Base-by-base conservation (phyloP, 2,888 invertebrate genomes). In the Xanthorhoe spadicearia region DNA sequence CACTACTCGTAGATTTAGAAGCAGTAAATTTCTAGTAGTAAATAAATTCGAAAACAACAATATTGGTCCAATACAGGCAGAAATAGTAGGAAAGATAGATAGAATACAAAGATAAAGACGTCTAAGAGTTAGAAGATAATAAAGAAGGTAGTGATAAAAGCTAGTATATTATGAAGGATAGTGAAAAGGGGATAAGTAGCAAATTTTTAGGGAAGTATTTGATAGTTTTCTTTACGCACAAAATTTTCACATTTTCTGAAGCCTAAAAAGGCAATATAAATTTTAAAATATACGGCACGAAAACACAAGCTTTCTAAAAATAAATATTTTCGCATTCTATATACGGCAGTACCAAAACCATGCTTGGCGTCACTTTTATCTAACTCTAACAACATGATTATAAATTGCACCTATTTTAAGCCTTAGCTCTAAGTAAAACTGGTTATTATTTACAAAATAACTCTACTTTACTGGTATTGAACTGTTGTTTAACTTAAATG, bases 41-140 rank as follows among this genome's bases (percentile, higher is more conserved):
- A 87, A 83, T 88, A 85, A 88, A 86, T 86, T 88, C 82, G 80
- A 87, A 88, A 88, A 73, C 63, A 89, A 86, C 71, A 71, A 71
- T 76, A 78, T 89, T 90, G 89, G 89, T 89, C 90, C 90, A 75
- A 85, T 78, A 81, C 77, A 82, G 83, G 78, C 83, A 82, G 81
- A 84, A 76, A 74, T 58, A 71, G 71, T 71, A 63, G 56, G 50
- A 67, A 69, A 71, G 55, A 55, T 65, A 75, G 38, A 72, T 61
- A 69, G 61, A 5, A 58, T 66, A 57, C 28, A 58, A 66, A 62
- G 57, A 32, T 58, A 52, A 28, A 46, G 35, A 64, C 54, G n/a
- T 48, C 52, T 48, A 52, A 64, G 53, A 57, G 13, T 51, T 62
- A 52, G 46, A 46, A 57, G 63, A 43, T 52, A 46, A 46, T 56